Percentiles rank a stretch among this genome's conserved stretches.
Conservation (phyloP, 2,888 invertebrate species). For the Eudiplozoon nipponicum region DNA sequence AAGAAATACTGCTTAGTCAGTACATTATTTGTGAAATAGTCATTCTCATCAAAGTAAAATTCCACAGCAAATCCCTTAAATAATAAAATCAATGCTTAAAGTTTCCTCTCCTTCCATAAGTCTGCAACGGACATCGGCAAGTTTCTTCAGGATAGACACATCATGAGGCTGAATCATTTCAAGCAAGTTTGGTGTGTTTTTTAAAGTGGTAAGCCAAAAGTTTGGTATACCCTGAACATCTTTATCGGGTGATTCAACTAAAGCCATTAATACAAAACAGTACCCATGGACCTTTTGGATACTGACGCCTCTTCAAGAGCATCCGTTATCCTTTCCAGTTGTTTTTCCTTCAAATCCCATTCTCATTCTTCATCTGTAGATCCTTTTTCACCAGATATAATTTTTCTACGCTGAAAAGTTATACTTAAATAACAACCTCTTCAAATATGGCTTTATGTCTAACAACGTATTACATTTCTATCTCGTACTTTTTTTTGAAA, state of each 20-base stretch:
- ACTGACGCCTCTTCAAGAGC: background rate
- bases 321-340: background rate
- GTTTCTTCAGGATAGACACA: background rate
- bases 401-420: background rate
- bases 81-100: background rate
- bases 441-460: no score
- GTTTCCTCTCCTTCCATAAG: no score
- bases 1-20: conserved; percentile 64
- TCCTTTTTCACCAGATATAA: background rate
- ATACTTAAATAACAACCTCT: no score
- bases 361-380: conserved; percentile 1
- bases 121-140: background rate
- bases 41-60: conserved; percentile 63
- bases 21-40: conserved; percentile 50
- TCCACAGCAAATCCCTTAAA: conserved; percentile 42
- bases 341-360: background rate
- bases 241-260: no score
- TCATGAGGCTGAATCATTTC: background rate
- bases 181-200: background rate
- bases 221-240: background rate
- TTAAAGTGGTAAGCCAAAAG: conserved; percentile 1
- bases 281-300: no score
- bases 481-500: no score
- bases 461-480: no score
- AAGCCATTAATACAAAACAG: no score